Percentiles rank a stretch among this genome's conserved stretches.
These are phyloP conservation scores for Nematostella vectensis DNA, from an alignment of 92 coral and sea anemone species.

Conservation along the genomic window DNA sequence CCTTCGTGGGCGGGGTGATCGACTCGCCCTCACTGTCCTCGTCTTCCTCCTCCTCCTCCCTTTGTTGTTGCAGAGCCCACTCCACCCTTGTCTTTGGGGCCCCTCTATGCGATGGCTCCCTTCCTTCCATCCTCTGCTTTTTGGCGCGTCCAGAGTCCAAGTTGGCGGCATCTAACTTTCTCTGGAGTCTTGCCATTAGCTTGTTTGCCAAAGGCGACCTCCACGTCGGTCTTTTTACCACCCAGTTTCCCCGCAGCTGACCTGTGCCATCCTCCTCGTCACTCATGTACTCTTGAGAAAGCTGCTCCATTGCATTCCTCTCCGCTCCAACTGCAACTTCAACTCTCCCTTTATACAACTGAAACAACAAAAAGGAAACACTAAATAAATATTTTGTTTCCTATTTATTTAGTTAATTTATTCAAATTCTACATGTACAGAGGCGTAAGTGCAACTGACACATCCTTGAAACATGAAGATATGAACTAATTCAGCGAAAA, in stretches of 20 bases:
- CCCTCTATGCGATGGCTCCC: not conserved
- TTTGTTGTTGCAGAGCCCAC: no score
- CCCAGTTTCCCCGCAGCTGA: conserved; percentile 9
- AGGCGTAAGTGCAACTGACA: no score
- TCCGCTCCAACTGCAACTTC: conserved; percentile 12
- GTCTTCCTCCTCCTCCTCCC: conserved; percentile 9
- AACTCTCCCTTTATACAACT: conserved; percentile 10
- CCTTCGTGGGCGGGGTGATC: no score
- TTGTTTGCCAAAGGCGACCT: conserved; percentile 3
- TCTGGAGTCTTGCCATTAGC: conserved; percentile 4
- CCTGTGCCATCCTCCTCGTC: conserved; percentile 23
- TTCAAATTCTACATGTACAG: no score
- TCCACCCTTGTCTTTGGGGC: not conserved
- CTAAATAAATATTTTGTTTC: no score
- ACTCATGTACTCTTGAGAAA: conserved; percentile 11
- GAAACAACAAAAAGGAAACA: not conserved
- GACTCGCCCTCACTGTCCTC: no score
- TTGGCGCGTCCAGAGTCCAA: no score
- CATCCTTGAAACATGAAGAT: no score
- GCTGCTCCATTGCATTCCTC: not conserved
- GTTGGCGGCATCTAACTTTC: not conserved
- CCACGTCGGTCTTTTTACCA: conserved; percentile 13
- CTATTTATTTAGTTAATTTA: no score
- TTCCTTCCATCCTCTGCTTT: no score
- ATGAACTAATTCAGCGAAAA: no score